Conservation (phyloP, 2,888 invertebrate species). For the Aphodius granarius region DNA sequence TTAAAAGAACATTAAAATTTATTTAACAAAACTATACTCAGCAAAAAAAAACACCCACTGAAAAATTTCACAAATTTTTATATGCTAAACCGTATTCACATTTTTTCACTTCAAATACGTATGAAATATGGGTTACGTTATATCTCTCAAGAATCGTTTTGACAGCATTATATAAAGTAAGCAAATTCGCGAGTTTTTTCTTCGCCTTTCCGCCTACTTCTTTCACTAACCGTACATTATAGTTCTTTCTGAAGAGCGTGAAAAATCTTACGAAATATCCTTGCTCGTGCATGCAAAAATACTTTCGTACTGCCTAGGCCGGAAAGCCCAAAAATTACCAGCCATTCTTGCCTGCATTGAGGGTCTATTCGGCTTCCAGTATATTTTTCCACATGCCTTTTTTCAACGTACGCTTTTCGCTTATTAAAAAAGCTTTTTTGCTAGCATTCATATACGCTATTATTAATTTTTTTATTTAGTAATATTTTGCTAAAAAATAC, state of each 20-base stretch:
- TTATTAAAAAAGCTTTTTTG: neutral
- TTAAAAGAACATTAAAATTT: no score
- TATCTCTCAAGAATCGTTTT: neutral
- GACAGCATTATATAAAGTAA: neutral
- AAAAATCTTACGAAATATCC: neutral
- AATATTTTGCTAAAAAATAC: no score
- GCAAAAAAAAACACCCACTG: no score
- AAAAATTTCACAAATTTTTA: no score
- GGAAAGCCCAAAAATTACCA: neutral
- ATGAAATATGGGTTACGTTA: neutral
- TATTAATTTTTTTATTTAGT: no score
- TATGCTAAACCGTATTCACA: no score
- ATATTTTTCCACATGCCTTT: neutral
- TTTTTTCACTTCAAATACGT: no score
- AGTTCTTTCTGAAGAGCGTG: neutral
- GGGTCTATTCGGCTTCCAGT: neutral
- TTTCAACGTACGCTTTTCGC: neutral
- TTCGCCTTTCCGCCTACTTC: neutral
- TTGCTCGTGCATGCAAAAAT: neutral
- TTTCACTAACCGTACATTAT: neutral
- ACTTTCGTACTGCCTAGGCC: neutral
- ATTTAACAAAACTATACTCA: no score
- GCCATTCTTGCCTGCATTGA: neutral
- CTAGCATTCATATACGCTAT: neutral
- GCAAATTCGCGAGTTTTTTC: neutral